Evolutionary conservation across 1,140 invertebrate species (phyloP).

Genomic region (Calliopsis andreniformis): DNA sequence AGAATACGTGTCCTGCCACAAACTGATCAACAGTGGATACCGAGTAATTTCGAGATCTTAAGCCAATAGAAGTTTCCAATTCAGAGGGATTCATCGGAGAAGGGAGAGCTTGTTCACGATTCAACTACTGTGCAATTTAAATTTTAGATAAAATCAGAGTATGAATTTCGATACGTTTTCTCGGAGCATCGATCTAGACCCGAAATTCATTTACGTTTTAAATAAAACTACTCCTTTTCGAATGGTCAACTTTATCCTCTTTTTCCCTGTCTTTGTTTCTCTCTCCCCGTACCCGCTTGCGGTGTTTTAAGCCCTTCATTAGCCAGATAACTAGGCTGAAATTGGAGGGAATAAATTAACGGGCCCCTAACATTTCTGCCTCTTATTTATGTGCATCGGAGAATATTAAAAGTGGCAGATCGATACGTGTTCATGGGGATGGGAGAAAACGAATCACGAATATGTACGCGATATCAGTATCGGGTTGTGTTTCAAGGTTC

Average conservation of each 20-base stretch:
- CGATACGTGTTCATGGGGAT: not conserved
- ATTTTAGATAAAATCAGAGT: not conserved
- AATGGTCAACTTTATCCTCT: not conserved
- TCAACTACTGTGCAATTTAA: not conserved
- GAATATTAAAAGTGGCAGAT: conserved; percentile 2
- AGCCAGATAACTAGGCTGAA: not conserved
- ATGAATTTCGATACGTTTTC: not conserved
- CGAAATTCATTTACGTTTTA: not conserved
- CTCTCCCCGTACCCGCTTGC: not conserved
- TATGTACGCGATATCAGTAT: too few relatives aligned
- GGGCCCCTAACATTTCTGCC: not conserved
- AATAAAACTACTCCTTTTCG: not conserved
- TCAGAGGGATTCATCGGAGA: not conserved
- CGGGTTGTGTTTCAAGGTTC: too few relatives aligned
- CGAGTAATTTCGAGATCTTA: not conserved
- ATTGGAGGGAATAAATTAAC: conserved; percentile 18
- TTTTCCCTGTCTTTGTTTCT: not conserved
- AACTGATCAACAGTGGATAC: not conserved
- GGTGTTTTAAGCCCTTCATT: not conserved
- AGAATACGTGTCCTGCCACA: not conserved
- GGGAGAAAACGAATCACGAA: not conserved
- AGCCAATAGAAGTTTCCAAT: conserved; percentile 3
- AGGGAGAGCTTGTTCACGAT: not conserved
- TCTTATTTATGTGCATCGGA: not conserved
- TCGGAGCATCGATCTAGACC: not conserved